Percentiles rank a stretch among this genome's conserved stretches.
Conservation (phyloP, 2,113 vertebrate genomes). For the Aegithalos caudatus region DNA sequence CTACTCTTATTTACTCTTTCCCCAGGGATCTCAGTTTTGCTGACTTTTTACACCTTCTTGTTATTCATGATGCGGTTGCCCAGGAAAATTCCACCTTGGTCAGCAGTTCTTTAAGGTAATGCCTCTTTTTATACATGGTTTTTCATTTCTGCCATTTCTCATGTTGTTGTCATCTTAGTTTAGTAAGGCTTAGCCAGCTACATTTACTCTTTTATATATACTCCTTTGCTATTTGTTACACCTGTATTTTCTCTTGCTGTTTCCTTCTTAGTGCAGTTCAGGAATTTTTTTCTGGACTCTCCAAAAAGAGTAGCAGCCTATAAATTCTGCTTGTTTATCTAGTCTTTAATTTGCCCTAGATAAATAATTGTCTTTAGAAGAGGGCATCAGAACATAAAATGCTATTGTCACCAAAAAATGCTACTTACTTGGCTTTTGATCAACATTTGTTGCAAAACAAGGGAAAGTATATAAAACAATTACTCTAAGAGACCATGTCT, state of each 20-base stretch:
- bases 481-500: neutral
- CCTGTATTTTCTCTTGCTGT: neutral
- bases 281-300: neutral
- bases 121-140: neutral
- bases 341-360: neutral
- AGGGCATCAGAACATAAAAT: neutral
- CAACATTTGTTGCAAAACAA: neutral
- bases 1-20: neutral
- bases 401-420: neutral
- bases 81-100: neutral
- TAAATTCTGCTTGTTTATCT: neutral
- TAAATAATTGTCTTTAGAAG: neutral
- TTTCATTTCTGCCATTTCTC: neutral
- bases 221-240: neutral
- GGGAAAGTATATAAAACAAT: neutral
- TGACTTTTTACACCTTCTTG: neutral
- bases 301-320: neutral
- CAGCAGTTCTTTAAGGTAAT: constrained; percentile 28
- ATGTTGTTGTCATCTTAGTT: neutral
- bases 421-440: neutral
- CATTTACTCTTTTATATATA: neutral
- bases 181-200: neutral
- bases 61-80: neutral
- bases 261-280: neutral
- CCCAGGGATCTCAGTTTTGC: neutral